Evolutionary conservation across 2,113 vertebrate genomes (phyloP).

Genomic region (Tachysurus fulvidraco): DNA sequence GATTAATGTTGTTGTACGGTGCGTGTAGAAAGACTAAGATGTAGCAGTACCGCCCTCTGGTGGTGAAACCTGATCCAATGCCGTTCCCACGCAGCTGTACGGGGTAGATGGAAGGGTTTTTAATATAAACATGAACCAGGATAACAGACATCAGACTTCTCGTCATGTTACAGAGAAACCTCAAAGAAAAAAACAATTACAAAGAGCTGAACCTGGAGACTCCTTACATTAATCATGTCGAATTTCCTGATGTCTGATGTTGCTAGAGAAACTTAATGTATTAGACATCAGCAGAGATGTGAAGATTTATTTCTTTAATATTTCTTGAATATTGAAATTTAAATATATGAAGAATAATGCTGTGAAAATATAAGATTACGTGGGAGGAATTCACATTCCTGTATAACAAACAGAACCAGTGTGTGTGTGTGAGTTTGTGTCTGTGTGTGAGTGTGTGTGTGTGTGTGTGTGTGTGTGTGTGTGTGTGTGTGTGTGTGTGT

Average conservation of each 20-base stretch:
- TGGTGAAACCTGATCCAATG: not conserved
- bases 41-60: not conserved
- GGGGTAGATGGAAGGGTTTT: no score
- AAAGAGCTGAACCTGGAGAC: not conserved
- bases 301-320: no score
- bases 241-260: not conserved
- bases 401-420: not conserved
- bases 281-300: not conserved
- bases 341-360: no score
- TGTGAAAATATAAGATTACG: not conserved
- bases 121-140: no score
- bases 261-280: not conserved
- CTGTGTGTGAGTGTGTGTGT: conserved; percentile 8
- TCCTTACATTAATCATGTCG: no score
- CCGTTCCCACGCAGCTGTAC: no score
- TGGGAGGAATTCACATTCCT: not conserved
- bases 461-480: not conserved
- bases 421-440: conserved; percentile 12
- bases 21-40: no score
- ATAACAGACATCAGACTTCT: no score
- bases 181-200: not conserved
- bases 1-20: not conserved
- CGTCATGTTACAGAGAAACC: not conserved
- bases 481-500: no score
- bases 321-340: not conserved